Evolutionary conservation across 1,140 invertebrate genomes (phyloP).

Genomic region (Drosophila busckii): DNA sequence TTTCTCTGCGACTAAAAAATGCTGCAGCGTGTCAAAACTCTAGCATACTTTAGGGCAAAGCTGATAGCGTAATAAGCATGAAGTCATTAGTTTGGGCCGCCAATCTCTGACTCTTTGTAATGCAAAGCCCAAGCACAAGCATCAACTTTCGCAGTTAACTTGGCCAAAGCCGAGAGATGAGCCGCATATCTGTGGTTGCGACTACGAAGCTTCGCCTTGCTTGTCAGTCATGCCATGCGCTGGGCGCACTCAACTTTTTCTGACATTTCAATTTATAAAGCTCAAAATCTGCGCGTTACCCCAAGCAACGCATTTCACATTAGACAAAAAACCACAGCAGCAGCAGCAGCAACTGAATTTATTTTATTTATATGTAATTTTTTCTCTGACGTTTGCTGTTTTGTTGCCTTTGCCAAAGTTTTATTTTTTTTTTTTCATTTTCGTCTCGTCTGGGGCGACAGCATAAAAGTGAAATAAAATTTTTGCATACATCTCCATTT

Average conservation of each 20-base stretch:
- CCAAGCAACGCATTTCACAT: conserved; percentile 61
- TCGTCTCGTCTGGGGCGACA: conserved; percentile 24
- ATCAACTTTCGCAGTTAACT: conserved; percentile 47
- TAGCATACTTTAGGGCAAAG: conserved; percentile 26
- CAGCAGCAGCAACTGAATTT: conserved; percentile 10
- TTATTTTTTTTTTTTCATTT: conserved; percentile 8
- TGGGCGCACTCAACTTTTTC: conserved; percentile 65
- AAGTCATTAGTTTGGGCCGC: conserved; percentile 37
- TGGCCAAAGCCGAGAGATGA: conserved; percentile 4
- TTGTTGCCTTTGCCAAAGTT: too few relatives aligned
- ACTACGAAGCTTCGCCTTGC: conserved; percentile 18
- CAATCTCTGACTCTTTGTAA: conserved; percentile 21
- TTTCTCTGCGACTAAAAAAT: too few relatives aligned
- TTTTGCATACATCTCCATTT: too few relatives aligned
- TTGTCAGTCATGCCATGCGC: conserved; percentile 48
- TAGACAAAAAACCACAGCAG: conserved; percentile 50
- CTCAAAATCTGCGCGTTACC: conserved; percentile 72
- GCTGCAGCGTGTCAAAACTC: conserved; percentile 16
- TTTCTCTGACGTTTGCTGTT: too few relatives aligned
- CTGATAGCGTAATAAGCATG: background rate
- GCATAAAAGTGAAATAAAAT: conserved; percentile 62
- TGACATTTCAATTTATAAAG: conserved; percentile 78
- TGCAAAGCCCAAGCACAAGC: conserved; percentile 22
- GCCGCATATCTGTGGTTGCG: conserved; percentile 19
- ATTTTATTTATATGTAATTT: conserved; percentile 9